Evolutionary conservation across 2,797 vertebrate genomes (phyloP).

Genomic region (Brotula barbata): DNA sequence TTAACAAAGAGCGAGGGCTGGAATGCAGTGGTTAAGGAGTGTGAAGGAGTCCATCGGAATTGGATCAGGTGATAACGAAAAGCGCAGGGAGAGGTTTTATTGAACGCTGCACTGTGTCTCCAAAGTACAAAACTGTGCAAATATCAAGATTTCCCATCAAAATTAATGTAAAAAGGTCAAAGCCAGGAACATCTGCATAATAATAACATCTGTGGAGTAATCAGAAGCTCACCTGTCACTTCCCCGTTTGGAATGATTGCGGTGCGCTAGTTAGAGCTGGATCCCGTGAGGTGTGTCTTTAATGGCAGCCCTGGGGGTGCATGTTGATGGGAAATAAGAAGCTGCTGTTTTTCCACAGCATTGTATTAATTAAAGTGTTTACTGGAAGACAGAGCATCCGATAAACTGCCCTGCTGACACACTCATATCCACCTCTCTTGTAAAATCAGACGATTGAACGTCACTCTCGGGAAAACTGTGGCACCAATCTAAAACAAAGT

Average conservation of each 20-base stretch:
- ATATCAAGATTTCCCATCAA: no score
- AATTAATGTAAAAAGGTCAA: no score
- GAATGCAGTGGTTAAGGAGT: not conserved
- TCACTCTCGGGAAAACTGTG: conserved; percentile 42
- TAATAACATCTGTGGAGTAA: conserved; percentile 33
- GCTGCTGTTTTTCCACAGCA: conserved; percentile 61
- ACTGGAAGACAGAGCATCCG: conserved; percentile 59
- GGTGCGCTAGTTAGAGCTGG: conserved; percentile 45
- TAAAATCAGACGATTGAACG: conserved; percentile 53
- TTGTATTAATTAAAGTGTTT: conserved; percentile 73
- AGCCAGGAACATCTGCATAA: no score
- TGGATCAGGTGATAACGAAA: no score
- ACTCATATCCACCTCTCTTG: conserved; percentile 39
- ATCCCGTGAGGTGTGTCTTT: conserved; percentile 67
- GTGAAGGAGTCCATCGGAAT: not conserved
- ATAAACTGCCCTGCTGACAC: conserved; percentile 53
- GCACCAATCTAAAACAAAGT: conserved; percentile 33
- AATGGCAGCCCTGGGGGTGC: conserved; percentile 62
- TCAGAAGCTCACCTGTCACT: conserved; percentile 44
- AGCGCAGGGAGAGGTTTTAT: no score
- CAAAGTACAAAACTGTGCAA: no score
- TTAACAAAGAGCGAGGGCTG: no score
- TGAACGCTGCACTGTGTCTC: no score
- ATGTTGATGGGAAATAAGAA: conserved; percentile 67
- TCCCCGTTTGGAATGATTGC: conserved; percentile 22